phyloP scores from a whole-genome alignment of 2,888 invertebrate genomes.

The Drosophila multiciliata region DNA sequence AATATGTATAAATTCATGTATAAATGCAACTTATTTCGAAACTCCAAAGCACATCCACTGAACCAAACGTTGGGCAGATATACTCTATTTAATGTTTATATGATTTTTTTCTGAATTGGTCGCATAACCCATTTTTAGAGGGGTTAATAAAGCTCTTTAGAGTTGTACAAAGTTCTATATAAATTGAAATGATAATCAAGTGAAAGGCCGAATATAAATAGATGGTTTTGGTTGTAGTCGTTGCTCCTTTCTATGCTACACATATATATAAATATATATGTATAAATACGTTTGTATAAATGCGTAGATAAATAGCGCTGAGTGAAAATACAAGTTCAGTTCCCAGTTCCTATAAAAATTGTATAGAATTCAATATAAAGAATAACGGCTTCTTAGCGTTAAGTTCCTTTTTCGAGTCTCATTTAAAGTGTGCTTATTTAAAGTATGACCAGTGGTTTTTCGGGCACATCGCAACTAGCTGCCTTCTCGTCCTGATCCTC shows the following conservation, averaged over 20 bases:
- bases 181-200: constrained; percentile 10
- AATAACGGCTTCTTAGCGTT: constrained; percentile 20
- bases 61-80: constrained; percentile 29
- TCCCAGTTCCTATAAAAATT: constrained; percentile 58
- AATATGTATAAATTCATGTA: constrained; percentile 41
- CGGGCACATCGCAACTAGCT: constrained; percentile 80
- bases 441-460: constrained; percentile 83
- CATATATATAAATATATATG: constrained; percentile 8
- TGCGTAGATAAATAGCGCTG: constrained; percentile 48
- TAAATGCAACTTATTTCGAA: constrained; percentile 62
- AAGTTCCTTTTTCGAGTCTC: background rate
- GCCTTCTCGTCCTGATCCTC: constrained; percentile 83
- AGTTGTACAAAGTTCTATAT: constrained; percentile 15
- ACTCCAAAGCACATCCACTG: constrained; percentile 58
- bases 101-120: constrained; percentile 16
- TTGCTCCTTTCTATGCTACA: constrained; percentile 15
- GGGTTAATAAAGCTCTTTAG: constrained; percentile 58
- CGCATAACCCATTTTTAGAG: constrained; percentile 14
- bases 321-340: constrained; percentile 68
- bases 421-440: constrained; percentile 51
- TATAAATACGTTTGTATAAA: constrained; percentile 55
- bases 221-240: background rate
- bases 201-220: constrained; percentile 15
- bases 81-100: background rate
- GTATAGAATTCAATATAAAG: constrained; percentile 34